Evolutionary conservation across 2,888 invertebrate species (phyloP).

Genomic region (Adineta ricciae): DNA sequence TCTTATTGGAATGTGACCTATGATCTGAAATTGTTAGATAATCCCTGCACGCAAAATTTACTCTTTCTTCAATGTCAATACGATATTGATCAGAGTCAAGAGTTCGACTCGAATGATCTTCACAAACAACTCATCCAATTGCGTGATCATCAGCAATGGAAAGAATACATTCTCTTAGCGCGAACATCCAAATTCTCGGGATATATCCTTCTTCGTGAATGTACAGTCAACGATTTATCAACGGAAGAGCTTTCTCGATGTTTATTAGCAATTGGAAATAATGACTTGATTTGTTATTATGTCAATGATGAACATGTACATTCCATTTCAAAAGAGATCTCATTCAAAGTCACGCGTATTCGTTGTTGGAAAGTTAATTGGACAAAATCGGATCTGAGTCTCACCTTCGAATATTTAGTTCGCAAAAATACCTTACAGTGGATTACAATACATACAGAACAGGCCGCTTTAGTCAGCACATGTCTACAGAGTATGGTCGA

Average conservation of each 20-base stretch:
- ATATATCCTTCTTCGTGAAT: slow-evolving; percentile 67
- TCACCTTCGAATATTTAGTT: slow-evolving; percentile 87
- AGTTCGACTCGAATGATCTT: neutral
- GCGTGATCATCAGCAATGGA: neutral
- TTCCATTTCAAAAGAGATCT: slow-evolving; percentile 61
- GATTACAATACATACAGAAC: slow-evolving; percentile 79
- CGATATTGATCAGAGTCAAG: neutral
- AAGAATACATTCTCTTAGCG: slow-evolving; percentile 71
- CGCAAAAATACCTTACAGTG: slow-evolving; percentile 80
- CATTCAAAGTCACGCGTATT: slow-evolving; percentile 87
- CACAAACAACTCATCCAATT: neutral
- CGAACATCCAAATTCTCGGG: slow-evolving; percentile 77
- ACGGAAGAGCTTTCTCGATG: neutral
- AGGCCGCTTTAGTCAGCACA: slow-evolving; percentile 87
- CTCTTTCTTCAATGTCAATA: neutral
- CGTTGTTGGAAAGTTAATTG: slow-evolving; percentile 91
- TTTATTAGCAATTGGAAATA: neutral
- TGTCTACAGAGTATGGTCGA: slow-evolving; percentile 90
- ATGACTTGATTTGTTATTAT: neutral
- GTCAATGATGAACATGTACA: slow-evolving; percentile 35
- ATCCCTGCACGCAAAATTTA: neutral
- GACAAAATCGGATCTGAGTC: slow-evolving; percentile 56
- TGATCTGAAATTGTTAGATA: neutral
- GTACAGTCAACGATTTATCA: slow-evolving; percentile 41
- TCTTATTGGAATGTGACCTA: neutral